These are phyloP conservation scores for Ranitomeya imitator DNA, from an alignment of 2,113 vertebrate species.

Conservation along the genomic window DNA sequence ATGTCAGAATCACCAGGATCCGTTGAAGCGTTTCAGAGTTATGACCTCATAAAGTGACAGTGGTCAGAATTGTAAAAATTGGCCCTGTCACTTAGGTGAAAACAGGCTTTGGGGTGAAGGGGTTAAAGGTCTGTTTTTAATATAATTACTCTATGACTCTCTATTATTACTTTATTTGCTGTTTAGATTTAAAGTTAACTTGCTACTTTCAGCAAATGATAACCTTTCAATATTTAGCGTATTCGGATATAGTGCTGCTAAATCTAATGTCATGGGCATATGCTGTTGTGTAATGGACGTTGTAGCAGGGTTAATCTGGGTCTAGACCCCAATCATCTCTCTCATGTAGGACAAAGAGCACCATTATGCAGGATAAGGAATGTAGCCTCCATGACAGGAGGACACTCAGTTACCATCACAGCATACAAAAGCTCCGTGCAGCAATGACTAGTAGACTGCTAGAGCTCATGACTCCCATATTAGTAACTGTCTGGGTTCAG, in stretches of 20 bases:
- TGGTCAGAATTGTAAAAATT: too few species aligned
- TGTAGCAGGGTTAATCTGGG: neutral
- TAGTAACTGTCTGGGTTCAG: neutral
- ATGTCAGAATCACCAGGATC: too few species aligned
- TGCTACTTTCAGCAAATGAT: too few species aligned
- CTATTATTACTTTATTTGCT: too few species aligned
- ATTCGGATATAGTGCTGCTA: neutral
- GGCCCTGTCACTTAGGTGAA: too few species aligned
- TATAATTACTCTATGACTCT: too few species aligned
- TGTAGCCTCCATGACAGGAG: neutral
- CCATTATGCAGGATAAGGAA: neutral
- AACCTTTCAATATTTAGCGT: too few species aligned
- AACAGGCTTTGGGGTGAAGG: too few species aligned
- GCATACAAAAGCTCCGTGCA: neutral
- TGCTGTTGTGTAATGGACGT: neutral
- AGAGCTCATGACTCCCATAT: neutral
- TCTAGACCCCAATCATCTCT: neutral
- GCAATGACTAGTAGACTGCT: neutral
- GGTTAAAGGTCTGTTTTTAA: too few species aligned
- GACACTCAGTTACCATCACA: neutral
- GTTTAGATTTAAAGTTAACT: too few species aligned
- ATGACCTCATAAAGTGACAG: too few species aligned
- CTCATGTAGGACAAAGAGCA: neutral
- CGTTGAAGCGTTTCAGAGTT: too few species aligned
- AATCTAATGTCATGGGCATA: neutral